Evolutionary conservation across 1,140 invertebrate species (phyloP), one percentile per base, ranked within the genome.

Genomic region (Mylabris phalerata): DNA sequence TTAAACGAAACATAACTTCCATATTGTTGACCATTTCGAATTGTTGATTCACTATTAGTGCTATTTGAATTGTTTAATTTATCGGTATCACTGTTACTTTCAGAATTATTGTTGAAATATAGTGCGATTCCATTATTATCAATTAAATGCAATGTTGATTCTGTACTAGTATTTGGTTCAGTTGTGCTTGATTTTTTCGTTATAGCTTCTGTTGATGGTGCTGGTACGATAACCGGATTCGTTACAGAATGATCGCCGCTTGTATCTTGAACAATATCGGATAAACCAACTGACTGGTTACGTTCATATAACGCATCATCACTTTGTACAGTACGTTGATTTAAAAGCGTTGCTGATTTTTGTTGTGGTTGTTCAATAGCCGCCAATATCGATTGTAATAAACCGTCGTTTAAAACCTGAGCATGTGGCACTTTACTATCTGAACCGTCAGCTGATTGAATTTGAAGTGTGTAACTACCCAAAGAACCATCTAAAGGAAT

Each of bases 311-410:
- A 32, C 19, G 19, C 19, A 19, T 19, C 19, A 32, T 32, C 32
- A 5, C 3, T 42, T 9, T 42, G 41, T 42, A 42, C 9, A 42
- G 2, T 42, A 42, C 3, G 41, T 11, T 42, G 9, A 9, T 11
- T 42, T 42, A 42, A 67, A 52, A 19, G 19, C 19, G 50, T 43
- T 45, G 55, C 45, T 24, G 55, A 59, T 61, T 55, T 58, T 48
- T 13, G 19, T 27, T 63, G 43, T 38, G 83, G 83, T 55, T 86
- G 80, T 67, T 88, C 85, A 40, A 88, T 87, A 2, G 84, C 86
- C 40, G 82, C 79, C 3, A 92, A 71, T 50, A 92, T 90, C 46
- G 88, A 86, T 67, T 90, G 87, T 4, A 92, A 70, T 0, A 92
- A 75, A 5, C 85, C 88, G 67, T 89, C 83, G 0, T 86, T 89